Conservation (phyloP, 2,888 invertebrate genomes). For the Andrena bucephala region DNA sequence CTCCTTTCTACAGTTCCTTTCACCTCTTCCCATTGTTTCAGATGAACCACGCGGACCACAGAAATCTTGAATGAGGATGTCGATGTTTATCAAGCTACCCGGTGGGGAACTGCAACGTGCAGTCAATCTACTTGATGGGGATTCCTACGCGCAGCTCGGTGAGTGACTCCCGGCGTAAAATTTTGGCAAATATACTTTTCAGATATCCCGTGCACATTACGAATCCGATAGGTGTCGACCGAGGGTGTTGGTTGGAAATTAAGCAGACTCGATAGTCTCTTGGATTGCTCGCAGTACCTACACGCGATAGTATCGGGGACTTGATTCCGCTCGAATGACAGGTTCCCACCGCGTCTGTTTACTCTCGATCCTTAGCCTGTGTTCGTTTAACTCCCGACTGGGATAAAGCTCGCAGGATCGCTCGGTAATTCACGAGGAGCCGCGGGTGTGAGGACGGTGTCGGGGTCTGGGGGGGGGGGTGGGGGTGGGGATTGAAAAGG, state of each 20-base stretch:
- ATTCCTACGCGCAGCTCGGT: constrained; percentile 39
- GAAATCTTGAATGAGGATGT: not conserved
- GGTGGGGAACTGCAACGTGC: not conserved
- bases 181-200: not conserved
- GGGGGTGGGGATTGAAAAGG: constrained; percentile 38
- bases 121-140: not conserved
- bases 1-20: constrained; percentile 2
- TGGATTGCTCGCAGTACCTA: constrained; percentile 2
- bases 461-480: not conserved
- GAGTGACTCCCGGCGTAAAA: constrained; percentile 25
- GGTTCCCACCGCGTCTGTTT: constrained; percentile 22
- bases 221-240: not conserved
- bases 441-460: not conserved
- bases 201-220: not conserved
- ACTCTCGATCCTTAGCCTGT: constrained; percentile 10
- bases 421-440: constrained; percentile 27
- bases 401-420: constrained; percentile 34
- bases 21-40: constrained; percentile 67
- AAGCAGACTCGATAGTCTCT: not conserved
- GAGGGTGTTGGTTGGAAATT: not conserved
- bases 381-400: constrained; percentile 15
- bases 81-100: not conserved
- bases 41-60: constrained; percentile 43
- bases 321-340: constrained; percentile 22
- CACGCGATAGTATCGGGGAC: constrained; percentile 4